Evolutionary conservation across 2,888 invertebrate species (phyloP), one percentile per base, ranked within the genome.

Genomic region (Drosophila merina): DNA sequence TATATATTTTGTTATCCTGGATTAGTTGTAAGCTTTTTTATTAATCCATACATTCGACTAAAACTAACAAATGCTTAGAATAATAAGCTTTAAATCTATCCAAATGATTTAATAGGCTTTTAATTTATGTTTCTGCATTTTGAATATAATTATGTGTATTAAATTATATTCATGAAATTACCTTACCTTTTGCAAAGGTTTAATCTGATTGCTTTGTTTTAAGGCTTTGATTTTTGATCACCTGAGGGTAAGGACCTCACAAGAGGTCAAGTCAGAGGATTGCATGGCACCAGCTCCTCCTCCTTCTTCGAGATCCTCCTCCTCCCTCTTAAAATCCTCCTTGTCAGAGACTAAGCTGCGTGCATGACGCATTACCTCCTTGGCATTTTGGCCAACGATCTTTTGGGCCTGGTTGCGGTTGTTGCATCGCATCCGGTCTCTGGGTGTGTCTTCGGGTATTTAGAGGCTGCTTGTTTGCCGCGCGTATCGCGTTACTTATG

Each of bases 401-500:
- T 73, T 82, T 81, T 9, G 40, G 20, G 40, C 14, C 40, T 42
- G 33, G 33, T n/a, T 5, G 85, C 74, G 74, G 79, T 76, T 70
- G 81, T 68, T 33, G 56, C 79, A 70, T 69, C 85, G 67, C 74
- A 77, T 72, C 38, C 58, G 48, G 45, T 48, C 42, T 44, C 58
- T 49, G 72, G 28, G 42, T 54, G 55, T 36, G 33, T 40, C 30
- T 38, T 30, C n/a, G 25, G 10, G 7, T 40, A 58, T 71, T 55
- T 48, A 59, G 49, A 56, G 66, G 72, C 69, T 58, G 72, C 74
- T 68, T 57, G 75, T 58, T 63, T 63, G 79, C 64, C 40, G 48
- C 84, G 87, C 87, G 74, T 85, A 88, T 85, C 88, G 84, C 84
- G 84, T 88, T 85, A 86, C 86, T 88, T 88, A 85, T 88, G 86